Conservation (phyloP, 37 sponge, comb jelly and placozoan genomes). For the Eunapius fragilis region DNA sequence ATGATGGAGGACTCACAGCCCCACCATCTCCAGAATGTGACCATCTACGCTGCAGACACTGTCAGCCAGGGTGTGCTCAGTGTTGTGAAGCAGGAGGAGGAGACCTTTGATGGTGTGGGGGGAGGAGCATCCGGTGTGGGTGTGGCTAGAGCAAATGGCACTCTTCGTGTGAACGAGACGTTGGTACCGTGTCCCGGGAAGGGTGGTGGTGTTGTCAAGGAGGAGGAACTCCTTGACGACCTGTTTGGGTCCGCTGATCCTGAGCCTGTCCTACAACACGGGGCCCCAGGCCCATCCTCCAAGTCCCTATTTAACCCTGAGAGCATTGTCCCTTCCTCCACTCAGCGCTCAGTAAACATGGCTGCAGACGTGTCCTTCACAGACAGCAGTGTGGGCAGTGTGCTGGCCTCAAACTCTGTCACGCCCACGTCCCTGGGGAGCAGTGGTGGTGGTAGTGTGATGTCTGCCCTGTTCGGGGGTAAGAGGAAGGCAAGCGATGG, state of each 20-base stretch:
- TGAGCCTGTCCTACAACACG: background rate
- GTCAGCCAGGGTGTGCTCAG: background rate
- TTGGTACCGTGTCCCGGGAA: background rate
- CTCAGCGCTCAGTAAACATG: background rate
- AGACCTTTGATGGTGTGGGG: background rate
- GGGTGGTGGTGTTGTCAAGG: background rate
- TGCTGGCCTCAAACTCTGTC: slow-evolving; percentile 36
- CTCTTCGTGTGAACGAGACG: slow-evolving; percentile 2
- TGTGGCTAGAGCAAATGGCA: background rate
- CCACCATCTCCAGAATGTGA: slow-evolving; percentile 16
- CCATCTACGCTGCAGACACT: slow-evolving; percentile 14
- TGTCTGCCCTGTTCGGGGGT: slow-evolving; percentile 20
- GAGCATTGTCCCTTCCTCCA: background rate
- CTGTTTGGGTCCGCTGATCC: background rate
- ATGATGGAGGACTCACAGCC: background rate
- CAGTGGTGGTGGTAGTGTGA: background rate
- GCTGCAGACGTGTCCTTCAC: background rate
- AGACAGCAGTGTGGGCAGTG: slow-evolving; percentile 31
- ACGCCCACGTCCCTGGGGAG: background rate
- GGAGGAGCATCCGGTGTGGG: no score
- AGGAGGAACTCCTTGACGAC: background rate
- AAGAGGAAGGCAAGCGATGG: background rate
- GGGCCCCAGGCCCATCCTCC: background rate
- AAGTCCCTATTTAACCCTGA: background rate
- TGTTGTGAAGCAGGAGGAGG: background rate